Conservation (phyloP, 2,797 vertebrate genomes). For the Lacerta bilineata region DNA sequence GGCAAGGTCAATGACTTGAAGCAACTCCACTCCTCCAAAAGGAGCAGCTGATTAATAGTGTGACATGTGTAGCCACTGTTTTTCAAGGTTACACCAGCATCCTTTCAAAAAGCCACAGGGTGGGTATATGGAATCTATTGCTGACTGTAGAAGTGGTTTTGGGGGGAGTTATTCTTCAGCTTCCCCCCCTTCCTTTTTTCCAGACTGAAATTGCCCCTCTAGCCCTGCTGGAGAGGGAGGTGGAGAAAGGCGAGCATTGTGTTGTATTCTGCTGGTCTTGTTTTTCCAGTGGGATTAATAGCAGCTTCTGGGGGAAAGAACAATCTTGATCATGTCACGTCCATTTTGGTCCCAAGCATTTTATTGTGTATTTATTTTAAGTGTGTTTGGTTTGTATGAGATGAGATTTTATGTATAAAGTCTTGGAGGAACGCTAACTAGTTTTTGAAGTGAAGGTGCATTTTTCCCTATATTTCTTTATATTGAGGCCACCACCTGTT, state of each 20-base stretch:
- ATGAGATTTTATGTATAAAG: slow-evolving; percentile 49
- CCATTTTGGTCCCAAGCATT: slow-evolving; percentile 25
- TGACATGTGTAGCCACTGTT: not conserved
- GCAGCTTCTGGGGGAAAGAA: not conserved
- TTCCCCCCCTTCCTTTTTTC: not conserved
- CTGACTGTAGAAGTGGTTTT: not conserved
- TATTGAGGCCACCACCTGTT: slow-evolving; percentile 58
- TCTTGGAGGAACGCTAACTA: slow-evolving; percentile 29
- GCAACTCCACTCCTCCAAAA: not conserved
- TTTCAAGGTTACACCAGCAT: not conserved
- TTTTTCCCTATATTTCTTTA: slow-evolving; percentile 61
- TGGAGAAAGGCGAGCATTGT: not conserved
- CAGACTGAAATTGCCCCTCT: not conserved
- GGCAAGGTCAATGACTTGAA: not conserved
- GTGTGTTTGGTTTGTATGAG: slow-evolving; percentile 42
- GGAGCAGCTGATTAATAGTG: not conserved
- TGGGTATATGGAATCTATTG: not conserved
- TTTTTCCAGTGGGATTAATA: not conserved
- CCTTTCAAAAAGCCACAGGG: not conserved
- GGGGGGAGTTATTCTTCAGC: not conserved
- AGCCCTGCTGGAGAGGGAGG: not conserved
- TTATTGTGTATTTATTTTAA: slow-evolving; percentile 50
- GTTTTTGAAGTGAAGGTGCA: slow-evolving; percentile 44
- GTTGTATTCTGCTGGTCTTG: not conserved
- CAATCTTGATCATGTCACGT: slow-evolving; percentile 35